Conservation (phyloP, 1,140 invertebrate genomes). For the Diorhabda sublineata region DNA sequence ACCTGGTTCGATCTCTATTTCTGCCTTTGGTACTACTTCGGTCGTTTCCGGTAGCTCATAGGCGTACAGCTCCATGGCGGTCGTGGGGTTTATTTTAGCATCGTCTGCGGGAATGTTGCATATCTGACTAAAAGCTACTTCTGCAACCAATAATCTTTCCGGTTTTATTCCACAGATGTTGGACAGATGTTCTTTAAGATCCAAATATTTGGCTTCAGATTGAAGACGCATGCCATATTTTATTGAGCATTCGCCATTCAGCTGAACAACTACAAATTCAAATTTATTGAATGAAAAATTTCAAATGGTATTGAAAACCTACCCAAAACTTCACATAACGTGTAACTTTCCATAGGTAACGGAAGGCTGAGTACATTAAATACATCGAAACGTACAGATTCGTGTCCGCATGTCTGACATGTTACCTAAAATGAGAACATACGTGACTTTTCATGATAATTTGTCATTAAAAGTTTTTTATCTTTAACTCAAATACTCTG, state of each 20-base stretch:
- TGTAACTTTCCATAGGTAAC: constrained; percentile 74
- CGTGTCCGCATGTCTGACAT: constrained; percentile 72
- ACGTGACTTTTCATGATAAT: too few relatives aligned
- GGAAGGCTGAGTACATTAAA: constrained; percentile 85
- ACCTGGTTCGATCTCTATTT: constrained; percentile 31
- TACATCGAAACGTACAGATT: constrained; percentile 83
- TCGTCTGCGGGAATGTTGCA: constrained; percentile 32
- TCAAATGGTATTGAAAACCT: constrained; percentile 31
- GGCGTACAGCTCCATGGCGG: constrained; percentile 48
- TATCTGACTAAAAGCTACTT: constrained; percentile 64
- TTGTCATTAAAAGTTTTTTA: too few relatives aligned
- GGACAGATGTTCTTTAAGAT: constrained; percentile 67
- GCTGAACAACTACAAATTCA: constrained; percentile 56
- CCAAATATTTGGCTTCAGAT: constrained; percentile 71
- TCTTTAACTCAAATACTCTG: too few relatives aligned
- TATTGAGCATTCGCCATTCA: constrained; percentile 74
- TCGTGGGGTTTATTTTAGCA: constrained; percentile 35
- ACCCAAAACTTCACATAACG: constrained; percentile 71
- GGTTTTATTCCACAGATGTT: constrained; percentile 60
- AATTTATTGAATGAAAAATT: neutral
- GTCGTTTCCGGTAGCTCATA: constrained; percentile 47
- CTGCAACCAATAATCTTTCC: constrained; percentile 63
- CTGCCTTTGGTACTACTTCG: constrained; percentile 8
- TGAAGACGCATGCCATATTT: constrained; percentile 78
- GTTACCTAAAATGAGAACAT: constrained; percentile 50